Conservation (phyloP, 2,888 invertebrate species). For the Germaria angustata region DNA sequence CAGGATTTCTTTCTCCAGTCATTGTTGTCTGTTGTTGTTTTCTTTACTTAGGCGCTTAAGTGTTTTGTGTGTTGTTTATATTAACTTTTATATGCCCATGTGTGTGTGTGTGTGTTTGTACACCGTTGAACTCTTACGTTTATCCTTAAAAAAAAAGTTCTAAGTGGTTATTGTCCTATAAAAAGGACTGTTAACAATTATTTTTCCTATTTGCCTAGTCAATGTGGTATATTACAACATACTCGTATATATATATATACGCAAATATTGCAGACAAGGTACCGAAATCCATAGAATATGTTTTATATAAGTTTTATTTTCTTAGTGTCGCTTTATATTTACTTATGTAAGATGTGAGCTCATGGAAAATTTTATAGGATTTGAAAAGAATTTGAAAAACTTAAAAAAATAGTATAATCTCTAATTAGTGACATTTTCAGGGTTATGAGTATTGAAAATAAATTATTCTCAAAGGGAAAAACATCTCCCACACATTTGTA, state of each 20-base stretch:
- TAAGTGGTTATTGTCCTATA: slow-evolving; percentile 66
- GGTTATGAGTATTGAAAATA: too few relatives aligned
- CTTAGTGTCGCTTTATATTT: background rate
- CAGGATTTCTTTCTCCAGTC: slow-evolving; percentile 23
- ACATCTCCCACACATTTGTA: too few relatives aligned
- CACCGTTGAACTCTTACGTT: background rate
- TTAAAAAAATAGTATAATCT: too few relatives aligned
- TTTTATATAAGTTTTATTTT: background rate
- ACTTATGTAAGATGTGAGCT: background rate
- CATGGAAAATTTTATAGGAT: too few relatives aligned
- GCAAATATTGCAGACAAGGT: background rate
- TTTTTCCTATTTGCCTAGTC: slow-evolving; percentile 10
- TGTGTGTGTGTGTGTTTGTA: background rate
- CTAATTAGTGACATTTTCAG: too few relatives aligned
- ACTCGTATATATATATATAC: slow-evolving; percentile 42
- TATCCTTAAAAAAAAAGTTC: slow-evolving; percentile 55
- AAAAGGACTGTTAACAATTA: slow-evolving; percentile 59
- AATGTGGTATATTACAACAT: slow-evolving; percentile 21
- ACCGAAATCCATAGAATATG: background rate
- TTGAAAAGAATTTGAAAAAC: too few relatives aligned
- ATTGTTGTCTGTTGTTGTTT: slow-evolving; percentile 29
- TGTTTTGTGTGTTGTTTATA: background rate
- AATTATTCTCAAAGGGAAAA: too few relatives aligned
- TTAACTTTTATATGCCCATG: too few relatives aligned
- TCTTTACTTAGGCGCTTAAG: background rate